Evolutionary conservation across 2,888 invertebrate species (phyloP), one percentile per base, ranked within the genome.

Genomic region (Microdon myrmicae): DNA sequence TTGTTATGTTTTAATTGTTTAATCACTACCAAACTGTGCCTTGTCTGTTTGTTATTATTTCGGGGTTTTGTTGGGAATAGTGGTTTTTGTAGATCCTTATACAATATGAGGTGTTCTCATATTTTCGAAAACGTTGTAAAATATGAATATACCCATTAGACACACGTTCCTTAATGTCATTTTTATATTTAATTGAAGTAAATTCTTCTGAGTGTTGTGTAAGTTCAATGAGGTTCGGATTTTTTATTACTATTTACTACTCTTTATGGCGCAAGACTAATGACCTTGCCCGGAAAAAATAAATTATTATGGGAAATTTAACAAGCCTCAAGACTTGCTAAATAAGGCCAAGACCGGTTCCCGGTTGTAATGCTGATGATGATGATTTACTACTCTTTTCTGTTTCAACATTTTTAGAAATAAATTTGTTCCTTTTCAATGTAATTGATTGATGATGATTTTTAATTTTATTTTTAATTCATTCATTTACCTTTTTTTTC

Each of bases 1-100:
- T 25, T 7, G 3, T 43, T 45, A 2, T 55, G 53, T 59, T n/a
- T n/a, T 47, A 41, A 23, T 28, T 35, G 26, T 34, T 49, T 31
- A 28, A 53, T 58, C 51, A 47, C 43, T 41, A 58, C 64, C 64
- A 38, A 64, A 53, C 64, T 64, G 64, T 64, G 64, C 64, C 64
- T 64, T 64, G 48, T 56, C 47, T 49, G 29, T 55, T 61, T 51
- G 9, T 59, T 45, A 26, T 38, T 29, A 12, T 49, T 37, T 31
- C 5, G 31, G 37, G 23, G 41, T 45, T 6, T 35, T n/a, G 7
- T 28, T 53, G 43, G 59, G 58, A 58, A 43, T 58, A 64, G 64
- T 64, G 64, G 64, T 58, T 58, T 61, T 51, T n/a, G n/a, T n/a
- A n/a, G n/a, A n/a, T n/a, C n/a, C n/a, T n/a, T n/a, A n/a, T n/a